These are phyloP conservation scores for Pogoniulus pusillus DNA, from an alignment of 2,797 vertebrate species.

Conservation along the genomic window DNA sequence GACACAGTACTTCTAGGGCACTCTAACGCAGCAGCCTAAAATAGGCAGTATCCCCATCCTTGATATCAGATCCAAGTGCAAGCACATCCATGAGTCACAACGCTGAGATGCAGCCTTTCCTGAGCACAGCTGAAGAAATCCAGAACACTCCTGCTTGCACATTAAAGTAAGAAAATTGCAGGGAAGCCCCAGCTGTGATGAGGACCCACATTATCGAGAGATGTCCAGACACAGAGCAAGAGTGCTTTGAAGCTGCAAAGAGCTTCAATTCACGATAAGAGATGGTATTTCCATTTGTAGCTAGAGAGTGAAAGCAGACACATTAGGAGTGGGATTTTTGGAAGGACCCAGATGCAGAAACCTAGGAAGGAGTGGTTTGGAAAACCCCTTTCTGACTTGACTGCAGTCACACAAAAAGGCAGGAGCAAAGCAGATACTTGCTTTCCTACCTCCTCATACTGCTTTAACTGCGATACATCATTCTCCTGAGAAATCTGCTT, in stretches of 20 bases:
- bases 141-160: neutral
- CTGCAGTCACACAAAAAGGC: neutral
- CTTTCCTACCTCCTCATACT: neutral
- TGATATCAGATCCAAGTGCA: neutral
- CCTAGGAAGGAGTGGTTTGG: neutral
- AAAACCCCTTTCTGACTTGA: neutral
- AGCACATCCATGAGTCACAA: neutral
- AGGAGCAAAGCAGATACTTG: neutral
- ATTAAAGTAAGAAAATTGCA: neutral
- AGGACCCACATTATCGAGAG: neutral
- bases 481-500: neutral
- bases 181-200: neutral
- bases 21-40: fast-evolving
- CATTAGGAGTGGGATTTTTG: neutral
- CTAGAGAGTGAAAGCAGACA: neutral
- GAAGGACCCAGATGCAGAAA: neutral
- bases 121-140: neutral
- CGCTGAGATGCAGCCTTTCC: neutral
- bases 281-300: neutral
- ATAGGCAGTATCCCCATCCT: neutral
- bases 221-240: neutral
- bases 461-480: fast-evolving
- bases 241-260: neutral
- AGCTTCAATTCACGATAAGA: neutral
- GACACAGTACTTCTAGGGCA: neutral